Conservation (phyloP, 2,888 invertebrate genomes). For the Cosmia pyralina region DNA sequence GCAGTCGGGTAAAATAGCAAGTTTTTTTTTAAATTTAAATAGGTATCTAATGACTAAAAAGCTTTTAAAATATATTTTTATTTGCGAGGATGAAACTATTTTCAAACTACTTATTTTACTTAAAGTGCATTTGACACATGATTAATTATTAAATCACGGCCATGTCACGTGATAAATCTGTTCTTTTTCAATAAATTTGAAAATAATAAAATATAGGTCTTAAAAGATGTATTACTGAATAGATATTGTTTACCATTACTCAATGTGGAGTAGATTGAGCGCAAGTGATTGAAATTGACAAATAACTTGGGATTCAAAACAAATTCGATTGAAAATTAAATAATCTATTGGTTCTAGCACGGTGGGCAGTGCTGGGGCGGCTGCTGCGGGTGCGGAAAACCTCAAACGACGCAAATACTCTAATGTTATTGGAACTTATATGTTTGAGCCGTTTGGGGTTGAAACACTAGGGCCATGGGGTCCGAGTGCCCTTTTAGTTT, state of each 20-base stretch:
- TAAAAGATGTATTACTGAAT: not conserved
- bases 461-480: too few relatives aligned
- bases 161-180: slow-evolving; percentile 3
- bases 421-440: too few relatives aligned
- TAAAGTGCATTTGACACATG: not conserved
- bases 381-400: too few relatives aligned
- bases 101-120: not conserved
- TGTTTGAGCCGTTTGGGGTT: too few relatives aligned
- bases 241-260: slow-evolving; percentile 25
- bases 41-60: not conserved
- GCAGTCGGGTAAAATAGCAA: too few relatives aligned
- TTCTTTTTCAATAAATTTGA: slow-evolving; percentile 15
- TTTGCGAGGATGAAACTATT: too few relatives aligned
- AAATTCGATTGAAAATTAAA: slow-evolving; percentile 4
- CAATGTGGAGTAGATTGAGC: not conserved
- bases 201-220: not conserved
- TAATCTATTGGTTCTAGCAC: not conserved
- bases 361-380: too few relatives aligned
- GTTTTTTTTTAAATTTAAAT: not conserved
- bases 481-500: too few relatives aligned
- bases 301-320: not conserved
- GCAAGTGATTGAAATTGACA: slow-evolving; percentile 13
- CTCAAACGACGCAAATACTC: too few relatives aligned
- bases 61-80: too few relatives aligned
- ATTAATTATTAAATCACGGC: not conserved